These are phyloP conservation scores for Linnaemya vulpina DNA, from an alignment of 2,888 invertebrate species.

Conservation along the genomic window DNA sequence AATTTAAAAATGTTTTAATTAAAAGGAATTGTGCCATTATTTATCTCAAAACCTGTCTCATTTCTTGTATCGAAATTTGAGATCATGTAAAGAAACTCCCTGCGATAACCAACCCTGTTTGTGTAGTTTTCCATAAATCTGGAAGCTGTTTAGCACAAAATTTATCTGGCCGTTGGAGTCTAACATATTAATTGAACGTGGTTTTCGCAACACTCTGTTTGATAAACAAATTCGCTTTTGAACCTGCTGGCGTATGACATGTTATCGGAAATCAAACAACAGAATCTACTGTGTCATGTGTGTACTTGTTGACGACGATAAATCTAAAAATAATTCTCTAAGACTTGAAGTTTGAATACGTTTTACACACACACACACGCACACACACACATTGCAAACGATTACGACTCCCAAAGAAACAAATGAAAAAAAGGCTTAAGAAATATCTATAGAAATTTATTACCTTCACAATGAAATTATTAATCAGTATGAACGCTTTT, in stretches of 20 bases:
- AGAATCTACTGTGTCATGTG: constrained; percentile 38
- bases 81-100: too few relatives aligned
- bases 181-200: background rate
- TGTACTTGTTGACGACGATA: constrained; percentile 1
- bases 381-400: background rate
- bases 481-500: constrained; percentile 65
- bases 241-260: constrained; percentile 1
- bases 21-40: too few relatives aligned
- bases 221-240: constrained; percentile 19
- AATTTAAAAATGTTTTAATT: too few relatives aligned
- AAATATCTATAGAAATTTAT: background rate
- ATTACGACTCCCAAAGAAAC: background rate
- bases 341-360: constrained; percentile 27
- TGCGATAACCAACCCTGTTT: too few relatives aligned
- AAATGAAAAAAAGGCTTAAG: constrained; percentile 10
- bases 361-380: too few relatives aligned
- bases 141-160: too few relatives aligned
- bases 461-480: constrained; percentile 65
- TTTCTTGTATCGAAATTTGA: too few relatives aligned
- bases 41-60: too few relatives aligned
- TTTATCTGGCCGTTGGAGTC: too few relatives aligned
- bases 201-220: background rate
- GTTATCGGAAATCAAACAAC: constrained; percentile 5
- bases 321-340: constrained; percentile 38
- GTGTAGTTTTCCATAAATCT: too few relatives aligned